Evolutionary conservation across 1,140 invertebrate species (phyloP), one percentile per base, ranked within the genome.

Genomic region (Pseudomyrmex dendroicus): DNA sequence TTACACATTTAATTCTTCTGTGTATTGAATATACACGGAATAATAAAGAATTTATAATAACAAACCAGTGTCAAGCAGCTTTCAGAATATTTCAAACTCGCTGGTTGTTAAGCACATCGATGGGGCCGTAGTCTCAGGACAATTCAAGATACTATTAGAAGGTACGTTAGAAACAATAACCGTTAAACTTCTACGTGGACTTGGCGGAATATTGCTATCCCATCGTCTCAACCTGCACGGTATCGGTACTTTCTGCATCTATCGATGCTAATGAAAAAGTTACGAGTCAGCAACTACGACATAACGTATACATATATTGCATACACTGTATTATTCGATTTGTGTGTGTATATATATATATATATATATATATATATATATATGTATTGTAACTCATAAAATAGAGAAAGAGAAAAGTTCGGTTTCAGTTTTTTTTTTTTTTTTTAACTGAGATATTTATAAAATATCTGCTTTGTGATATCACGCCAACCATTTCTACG

Each of bases 21-120:
- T 7, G 15, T 48, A 13, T 15, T 8, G 20, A 46, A 2, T 1
- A 22, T 46, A 48, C 10, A 20, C 15, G 35, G 9, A 8, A 15
- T 44, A 50, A n/a, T 72, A 61, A 72, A 80, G 35, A 17, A 56
- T 50, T 12, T 8, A 0, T 64, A n/a, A 68, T 57, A 57, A 70
- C 52, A 20, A 70, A 80, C 72, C 50, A 72, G 22, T 22, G 56
- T 44, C 66, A 72, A 72, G 13, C 48, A 80, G 76, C 66, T 78
- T 78, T 59, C 20, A 56, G 74, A 54, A 7, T 7, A 13, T 44
- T 80, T 80, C 54, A 46, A 80, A 70, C 64, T 78, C 52, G 35
- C 46, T 80, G 22, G 20, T 80, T 56, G 67, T 80, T 80, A 80
- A n/a, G 66, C 46, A 54, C 66, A 72, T 72, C 66, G 76, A 80